A percentile compares a stretch with the other conserved stretches of the same genome.
Conservation (phyloP, 2,888 invertebrate genomes). For the Deilephila porcellus region DNA sequence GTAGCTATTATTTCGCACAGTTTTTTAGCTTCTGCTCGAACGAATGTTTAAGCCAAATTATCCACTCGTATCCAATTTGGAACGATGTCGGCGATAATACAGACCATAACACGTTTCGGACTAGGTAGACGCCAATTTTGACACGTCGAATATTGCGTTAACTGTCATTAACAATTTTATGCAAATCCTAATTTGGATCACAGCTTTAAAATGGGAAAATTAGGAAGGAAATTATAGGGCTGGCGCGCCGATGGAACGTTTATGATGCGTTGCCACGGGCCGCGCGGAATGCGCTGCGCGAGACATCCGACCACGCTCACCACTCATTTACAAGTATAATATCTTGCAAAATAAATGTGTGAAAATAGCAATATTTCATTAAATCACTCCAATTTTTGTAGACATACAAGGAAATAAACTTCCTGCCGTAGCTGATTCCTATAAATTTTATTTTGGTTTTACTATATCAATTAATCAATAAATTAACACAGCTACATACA, state of each 20-base stretch:
- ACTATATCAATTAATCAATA: too few relatives aligned
- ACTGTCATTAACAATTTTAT: conserved; percentile 80
- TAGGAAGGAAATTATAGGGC: conserved; percentile 78
- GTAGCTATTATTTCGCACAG: neutral
- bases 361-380: neutral
- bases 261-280: conserved; percentile 62
- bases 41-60: conserved; percentile 59
- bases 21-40: conserved; percentile 58
- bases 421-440: too few relatives aligned
- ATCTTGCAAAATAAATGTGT: neutral
- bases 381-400: neutral
- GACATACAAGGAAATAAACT: too few relatives aligned
- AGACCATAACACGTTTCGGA: conserved; percentile 59
- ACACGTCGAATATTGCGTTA: conserved; percentile 73
- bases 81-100: conserved; percentile 61
- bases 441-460: too few relatives aligned
- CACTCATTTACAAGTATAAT: conserved; percentile 7
- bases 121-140: conserved; percentile 70
- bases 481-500: too few relatives aligned
- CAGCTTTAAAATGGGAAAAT: conserved; percentile 74
- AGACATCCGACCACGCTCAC: neutral
- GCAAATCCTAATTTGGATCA: conserved; percentile 79
- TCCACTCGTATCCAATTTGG: conserved; percentile 57
- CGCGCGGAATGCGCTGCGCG: conserved; percentile 46
- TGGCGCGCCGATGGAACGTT: conserved; percentile 69